Conservation (phyloP, 2,888 invertebrate genomes). For the Elmis aenea region DNA sequence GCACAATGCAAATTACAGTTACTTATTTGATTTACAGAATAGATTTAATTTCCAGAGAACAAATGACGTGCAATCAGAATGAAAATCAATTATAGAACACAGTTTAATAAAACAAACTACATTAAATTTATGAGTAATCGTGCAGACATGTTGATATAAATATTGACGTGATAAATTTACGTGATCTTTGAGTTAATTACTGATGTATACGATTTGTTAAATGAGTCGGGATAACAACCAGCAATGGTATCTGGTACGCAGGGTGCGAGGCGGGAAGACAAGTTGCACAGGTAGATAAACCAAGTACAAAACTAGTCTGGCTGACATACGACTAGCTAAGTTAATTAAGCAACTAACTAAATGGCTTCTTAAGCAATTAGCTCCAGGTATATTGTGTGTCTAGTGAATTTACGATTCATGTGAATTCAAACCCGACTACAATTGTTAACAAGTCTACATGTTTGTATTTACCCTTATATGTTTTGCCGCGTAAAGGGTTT, state of each 20-base stretch:
- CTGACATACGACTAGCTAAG: slow-evolving; percentile 39
- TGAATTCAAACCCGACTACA: slow-evolving; percentile 23
- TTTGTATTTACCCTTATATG: slow-evolving; percentile 13
- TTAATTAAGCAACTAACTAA: slow-evolving; percentile 41
- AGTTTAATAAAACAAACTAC: background rate
- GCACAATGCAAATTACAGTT: too few relatives aligned
- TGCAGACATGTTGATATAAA: slow-evolving; percentile 27
- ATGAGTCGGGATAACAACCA: slow-evolving; percentile 22
- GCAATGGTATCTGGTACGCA: slow-evolving; percentile 12
- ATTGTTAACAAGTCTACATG: slow-evolving; percentile 12
- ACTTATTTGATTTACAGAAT: too few relatives aligned
- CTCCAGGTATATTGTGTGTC: slow-evolving; percentile 41
- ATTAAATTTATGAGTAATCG: slow-evolving; percentile 20
- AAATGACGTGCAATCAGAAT: too few relatives aligned
- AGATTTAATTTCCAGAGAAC: too few relatives aligned
- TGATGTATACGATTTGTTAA: slow-evolving; percentile 31
- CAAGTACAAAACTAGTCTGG: slow-evolving; percentile 30
- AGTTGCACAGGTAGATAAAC: slow-evolving; percentile 33
- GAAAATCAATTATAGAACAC: too few relatives aligned
- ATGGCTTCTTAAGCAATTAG: slow-evolving; percentile 44
- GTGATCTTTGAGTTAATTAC: slow-evolving; percentile 32
- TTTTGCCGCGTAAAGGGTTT: slow-evolving; percentile 8
- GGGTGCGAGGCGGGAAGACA: slow-evolving; percentile 20
- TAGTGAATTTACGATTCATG: slow-evolving; percentile 38
- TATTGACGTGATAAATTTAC: slow-evolving; percentile 34